phyloP scores from a whole-genome alignment of 2,113 vertebrate genomes.

The Sphyrna mokarran region DNA sequence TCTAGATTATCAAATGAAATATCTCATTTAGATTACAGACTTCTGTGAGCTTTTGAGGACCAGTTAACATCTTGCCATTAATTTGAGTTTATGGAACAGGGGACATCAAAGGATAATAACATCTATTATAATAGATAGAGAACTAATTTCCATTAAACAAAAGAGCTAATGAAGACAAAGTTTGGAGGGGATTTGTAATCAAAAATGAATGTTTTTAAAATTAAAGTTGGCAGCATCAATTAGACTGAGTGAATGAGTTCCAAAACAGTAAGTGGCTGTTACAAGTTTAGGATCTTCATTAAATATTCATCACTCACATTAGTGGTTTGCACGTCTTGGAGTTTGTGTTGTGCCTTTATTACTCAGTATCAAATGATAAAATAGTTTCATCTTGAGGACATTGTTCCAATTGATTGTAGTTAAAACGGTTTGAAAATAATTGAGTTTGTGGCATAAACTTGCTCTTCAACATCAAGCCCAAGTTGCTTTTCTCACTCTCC shows the following conservation, averaged over 20 bases:
- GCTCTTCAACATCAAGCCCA: background rate
- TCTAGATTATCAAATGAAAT: background rate
- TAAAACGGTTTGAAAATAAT: too few relatives aligned
- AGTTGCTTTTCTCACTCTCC: background rate
- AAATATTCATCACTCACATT: background rate
- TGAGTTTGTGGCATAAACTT: background rate
- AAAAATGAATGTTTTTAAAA: background rate
- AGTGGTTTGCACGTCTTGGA: too few relatives aligned
- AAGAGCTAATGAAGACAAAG: background rate
- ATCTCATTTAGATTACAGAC: background rate
- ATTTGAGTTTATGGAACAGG: background rate
- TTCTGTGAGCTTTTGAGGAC: background rate
- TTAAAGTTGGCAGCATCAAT: background rate
- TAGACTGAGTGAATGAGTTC: background rate
- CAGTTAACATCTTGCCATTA: background rate
- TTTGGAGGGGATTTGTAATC: background rate
- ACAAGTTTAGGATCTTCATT: background rate
- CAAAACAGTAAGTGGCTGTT: background rate
- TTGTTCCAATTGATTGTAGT: background rate
- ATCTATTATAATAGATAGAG: background rate
- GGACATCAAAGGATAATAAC: background rate
- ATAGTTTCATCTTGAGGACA: background rate
- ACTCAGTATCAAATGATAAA: background rate
- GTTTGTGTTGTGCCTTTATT: background rate
- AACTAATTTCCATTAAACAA: background rate